Base-by-base conservation (phyloP, 2,113 vertebrate genomes). In the Carlito syrichta region DNA sequence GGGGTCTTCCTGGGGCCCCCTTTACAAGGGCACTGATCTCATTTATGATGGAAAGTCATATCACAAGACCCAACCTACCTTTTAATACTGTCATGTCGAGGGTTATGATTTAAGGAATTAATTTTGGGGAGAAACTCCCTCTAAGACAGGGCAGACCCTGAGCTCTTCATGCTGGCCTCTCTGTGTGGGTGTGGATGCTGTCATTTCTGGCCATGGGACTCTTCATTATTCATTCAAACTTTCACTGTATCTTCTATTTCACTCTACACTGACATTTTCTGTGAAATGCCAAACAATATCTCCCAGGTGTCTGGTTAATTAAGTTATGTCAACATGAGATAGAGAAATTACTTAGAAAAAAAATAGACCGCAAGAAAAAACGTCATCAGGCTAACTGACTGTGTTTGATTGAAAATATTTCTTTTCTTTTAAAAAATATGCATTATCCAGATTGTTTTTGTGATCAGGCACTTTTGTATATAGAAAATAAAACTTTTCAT, bases 331-430 rank as follows among this genome's bases (percentile, higher is more conserved):
- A 93, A 78, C 8, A 83, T n/a, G 94, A 62, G 35, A 85, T 38
- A 93, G 86, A 84, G 93, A 86, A 91, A 93, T 60, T 87, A 90
- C 50, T 91, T 27, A 38, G n/a, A 88, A 91, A 73, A 54, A 69
- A 74, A 50, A 50, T 6, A n/a, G 9, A 12, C 14, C 27, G 19
- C 35, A 76, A 73, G 14, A 25, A 89, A 73, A 90, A 68, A 43
- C 6, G 43, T 81, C 79, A 79, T 16, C 43, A 73, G 56, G 12
- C 56, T 79, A 62, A 77, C 32, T 20, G n/a, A 77, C 14, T 82
- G 2, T 35, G 50, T 62, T 58, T 19, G 8, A 5, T 62, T 62
- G 5, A n/a, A 52, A 62, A 38, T 48, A 58, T 11, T 48, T 78
- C 22, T 5, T 62, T 69, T 20, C 56, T 54, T 40, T 73, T 9